Evolutionary conservation across 2,113 vertebrate species (phyloP).

Genomic region (Sylvicapra grimmia): DNA sequence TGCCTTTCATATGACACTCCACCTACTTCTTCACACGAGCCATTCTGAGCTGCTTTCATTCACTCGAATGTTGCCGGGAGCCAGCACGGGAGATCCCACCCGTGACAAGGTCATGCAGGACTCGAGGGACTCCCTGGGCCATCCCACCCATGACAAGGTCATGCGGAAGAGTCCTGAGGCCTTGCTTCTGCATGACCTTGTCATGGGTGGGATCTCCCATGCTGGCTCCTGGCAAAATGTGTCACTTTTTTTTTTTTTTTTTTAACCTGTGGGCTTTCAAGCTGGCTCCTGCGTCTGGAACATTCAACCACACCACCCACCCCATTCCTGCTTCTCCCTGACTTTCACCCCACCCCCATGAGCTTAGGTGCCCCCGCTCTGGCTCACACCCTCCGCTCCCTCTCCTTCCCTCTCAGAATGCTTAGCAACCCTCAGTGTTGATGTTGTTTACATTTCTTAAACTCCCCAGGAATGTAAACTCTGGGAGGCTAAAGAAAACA

Average conservation of each 20-base stretch:
- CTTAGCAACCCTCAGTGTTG: background rate
- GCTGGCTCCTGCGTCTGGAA: background rate
- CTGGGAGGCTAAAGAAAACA: background rate
- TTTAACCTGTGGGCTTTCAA: background rate
- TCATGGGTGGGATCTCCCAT: too few species aligned
- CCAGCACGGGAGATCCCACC: too few species aligned
- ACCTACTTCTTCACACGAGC: background rate
- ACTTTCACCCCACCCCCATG: background rate
- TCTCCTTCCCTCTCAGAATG: background rate
- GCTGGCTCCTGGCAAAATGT: too few species aligned
- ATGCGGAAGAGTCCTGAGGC: too few species aligned
- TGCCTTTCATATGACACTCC: constrained; percentile 85
- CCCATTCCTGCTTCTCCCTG: background rate
- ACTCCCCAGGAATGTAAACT: background rate
- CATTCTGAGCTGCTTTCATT: background rate
- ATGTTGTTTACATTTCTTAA: background rate
- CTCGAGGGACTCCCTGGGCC: too few species aligned
- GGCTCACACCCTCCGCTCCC: background rate
- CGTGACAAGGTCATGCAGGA: too few species aligned
- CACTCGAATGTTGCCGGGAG: background rate
- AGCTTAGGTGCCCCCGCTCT: background rate
- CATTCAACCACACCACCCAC: background rate
- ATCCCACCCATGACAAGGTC: too few species aligned
- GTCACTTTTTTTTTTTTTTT: background rate
- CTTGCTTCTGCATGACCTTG: too few species aligned